Percentiles rank a stretch among this genome's conserved stretches.
Evolutionary conservation across 2,113 vertebrate genomes (phyloP).

Genomic region (Neogobius melanostomus): DNA sequence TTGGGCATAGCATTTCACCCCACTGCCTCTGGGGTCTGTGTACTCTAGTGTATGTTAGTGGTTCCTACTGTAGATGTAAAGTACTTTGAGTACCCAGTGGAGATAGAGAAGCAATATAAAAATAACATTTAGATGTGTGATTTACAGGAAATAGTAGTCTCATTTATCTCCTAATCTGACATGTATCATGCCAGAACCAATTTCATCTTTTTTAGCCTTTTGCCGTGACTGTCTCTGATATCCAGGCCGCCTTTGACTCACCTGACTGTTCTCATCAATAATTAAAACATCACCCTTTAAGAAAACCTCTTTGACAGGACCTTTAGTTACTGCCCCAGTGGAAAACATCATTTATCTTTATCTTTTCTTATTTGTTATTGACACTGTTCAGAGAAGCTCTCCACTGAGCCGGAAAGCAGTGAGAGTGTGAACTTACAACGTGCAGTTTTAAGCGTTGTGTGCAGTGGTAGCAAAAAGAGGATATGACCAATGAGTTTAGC

Average conservation of each 20-base stretch:
- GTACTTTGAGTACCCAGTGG: too few species aligned
- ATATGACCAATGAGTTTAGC: background rate
- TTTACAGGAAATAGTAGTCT: background rate
- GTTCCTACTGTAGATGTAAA: too few species aligned
- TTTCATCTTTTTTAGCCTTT: background rate
- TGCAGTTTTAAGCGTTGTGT: too few species aligned
- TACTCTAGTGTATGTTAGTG: too few species aligned
- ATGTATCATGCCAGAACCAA: background rate
- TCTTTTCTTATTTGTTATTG: conserved; percentile 8
- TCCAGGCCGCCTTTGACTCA: conserved; percentile 32
- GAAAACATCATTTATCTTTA: conserved; percentile 39
- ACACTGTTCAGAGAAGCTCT: background rate
- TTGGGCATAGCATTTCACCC: too few species aligned
- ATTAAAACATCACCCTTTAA: conserved; percentile 51
- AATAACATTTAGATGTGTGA: too few species aligned
- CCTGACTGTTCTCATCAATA: conserved; percentile 50
- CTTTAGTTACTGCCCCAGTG: conserved; percentile 46
- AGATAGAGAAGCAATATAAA: too few species aligned
- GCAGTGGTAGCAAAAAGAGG: background rate
- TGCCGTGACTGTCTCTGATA: background rate
- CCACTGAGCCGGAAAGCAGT: too few species aligned
- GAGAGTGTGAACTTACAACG: too few species aligned
- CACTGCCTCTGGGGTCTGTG: too few species aligned
- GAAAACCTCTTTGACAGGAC: conserved; percentile 43
- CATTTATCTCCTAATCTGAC: background rate